Percentiles rank a stretch among this genome's conserved stretches.
Conservation (phyloP, 1,140 invertebrate species). For the Penaeus indicus region DNA sequence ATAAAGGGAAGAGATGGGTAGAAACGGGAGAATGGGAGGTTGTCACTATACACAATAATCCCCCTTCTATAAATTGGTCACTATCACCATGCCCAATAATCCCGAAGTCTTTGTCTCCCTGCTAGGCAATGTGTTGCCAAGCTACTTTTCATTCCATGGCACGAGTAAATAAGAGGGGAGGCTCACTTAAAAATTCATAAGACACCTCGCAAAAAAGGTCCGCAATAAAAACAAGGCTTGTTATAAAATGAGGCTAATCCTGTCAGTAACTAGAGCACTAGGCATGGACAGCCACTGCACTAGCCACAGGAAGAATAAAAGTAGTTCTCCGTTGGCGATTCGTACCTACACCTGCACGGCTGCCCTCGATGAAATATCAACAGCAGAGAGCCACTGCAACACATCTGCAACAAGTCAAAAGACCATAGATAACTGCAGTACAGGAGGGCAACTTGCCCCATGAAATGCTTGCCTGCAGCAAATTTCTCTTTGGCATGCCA, state of each 20-base stretch:
- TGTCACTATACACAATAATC: neutral
- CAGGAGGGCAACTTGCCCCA: slow-evolving; percentile 45
- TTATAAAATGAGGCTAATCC: neutral
- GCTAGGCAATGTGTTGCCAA: no score
- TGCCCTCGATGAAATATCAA: slow-evolving; percentile 60
- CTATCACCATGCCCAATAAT: no score
- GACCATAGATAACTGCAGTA: slow-evolving; percentile 63
- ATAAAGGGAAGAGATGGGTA: slow-evolving; percentile 37
- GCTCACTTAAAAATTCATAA: neutral
- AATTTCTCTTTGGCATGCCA: neutral
- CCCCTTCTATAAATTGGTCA: no score
- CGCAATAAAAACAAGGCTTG: neutral
- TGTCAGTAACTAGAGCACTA: slow-evolving; percentile 15
- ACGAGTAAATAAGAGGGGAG: no score
- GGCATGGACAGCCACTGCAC: slow-evolving; percentile 18
- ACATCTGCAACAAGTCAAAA: slow-evolving; percentile 64
- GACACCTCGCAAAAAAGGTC: neutral
- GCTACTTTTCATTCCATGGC: no score
- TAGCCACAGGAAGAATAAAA: slow-evolving; percentile 54
- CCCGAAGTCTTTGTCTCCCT: no score
- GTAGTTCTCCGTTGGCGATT: slow-evolving; percentile 59
- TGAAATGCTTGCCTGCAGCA: slow-evolving; percentile 58
- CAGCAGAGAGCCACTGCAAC: slow-evolving; percentile 64
- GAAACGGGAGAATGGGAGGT: slow-evolving; percentile 39
- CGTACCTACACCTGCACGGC: slow-evolving; percentile 62